phyloP scores from a whole-genome alignment of 2,888 invertebrate genomes.

The Limnephilus auricula region DNA sequence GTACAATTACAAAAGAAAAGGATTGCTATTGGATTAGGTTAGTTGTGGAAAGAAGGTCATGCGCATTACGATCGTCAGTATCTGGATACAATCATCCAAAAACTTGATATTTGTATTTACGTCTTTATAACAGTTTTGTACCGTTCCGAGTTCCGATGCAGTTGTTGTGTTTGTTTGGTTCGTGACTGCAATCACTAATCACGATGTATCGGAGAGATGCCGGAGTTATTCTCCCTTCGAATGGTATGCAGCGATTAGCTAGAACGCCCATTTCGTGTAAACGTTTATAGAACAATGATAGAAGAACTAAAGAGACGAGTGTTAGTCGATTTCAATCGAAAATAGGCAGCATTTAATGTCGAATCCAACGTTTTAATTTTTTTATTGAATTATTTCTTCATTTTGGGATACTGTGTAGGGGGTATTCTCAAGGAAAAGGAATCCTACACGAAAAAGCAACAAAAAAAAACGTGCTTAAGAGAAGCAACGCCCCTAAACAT shows the following conservation, averaged over 20 bases:
- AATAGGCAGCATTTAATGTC: not conserved
- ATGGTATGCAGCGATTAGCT: not conserved
- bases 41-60: too few species aligned
- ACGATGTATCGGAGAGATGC: not conserved
- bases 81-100: not conserved
- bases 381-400: not conserved
- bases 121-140: not conserved
- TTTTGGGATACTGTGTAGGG: not conserved
- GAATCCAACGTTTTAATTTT: not conserved
- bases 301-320: not conserved
- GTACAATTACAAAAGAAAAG: too few species aligned
- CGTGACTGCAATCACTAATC: not conserved
- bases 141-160: not conserved
- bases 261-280: not conserved
- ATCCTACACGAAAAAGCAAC: not conserved
- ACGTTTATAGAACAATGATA: not conserved
- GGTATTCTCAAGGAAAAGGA: not conserved
- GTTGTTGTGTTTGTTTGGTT: not conserved
- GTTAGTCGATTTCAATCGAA: not conserved
- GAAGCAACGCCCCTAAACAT: not conserved
- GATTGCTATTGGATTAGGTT: too few species aligned
- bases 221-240: not conserved
- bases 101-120: not conserved
- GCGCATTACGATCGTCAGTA: too few species aligned
- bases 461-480: not conserved